Conservation (phyloP, 2,888 invertebrate species). For the Drosophila longiperda region DNA sequence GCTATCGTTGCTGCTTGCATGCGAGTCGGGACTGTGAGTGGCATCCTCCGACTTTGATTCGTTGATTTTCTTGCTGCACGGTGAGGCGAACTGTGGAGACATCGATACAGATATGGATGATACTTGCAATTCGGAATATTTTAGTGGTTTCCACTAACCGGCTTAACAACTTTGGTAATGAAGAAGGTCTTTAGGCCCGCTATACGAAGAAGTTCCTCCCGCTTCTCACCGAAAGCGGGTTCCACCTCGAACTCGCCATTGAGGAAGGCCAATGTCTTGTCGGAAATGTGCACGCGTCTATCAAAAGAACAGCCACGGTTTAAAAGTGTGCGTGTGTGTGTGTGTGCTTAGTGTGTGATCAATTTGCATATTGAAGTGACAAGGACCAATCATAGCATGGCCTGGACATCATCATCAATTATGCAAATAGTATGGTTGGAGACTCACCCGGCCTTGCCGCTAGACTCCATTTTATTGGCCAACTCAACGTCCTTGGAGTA, state of each 20-base stretch:
- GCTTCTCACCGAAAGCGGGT: conserved; percentile 94
- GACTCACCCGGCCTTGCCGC: conserved; percentile 95
- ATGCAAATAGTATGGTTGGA: conserved; percentile 43
- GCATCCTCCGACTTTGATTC: conserved; percentile 65
- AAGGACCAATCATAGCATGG: conserved; percentile 56
- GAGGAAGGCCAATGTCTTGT: conserved; percentile 94
- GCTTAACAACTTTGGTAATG: conserved; percentile 93
- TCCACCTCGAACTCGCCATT: conserved; percentile 97
- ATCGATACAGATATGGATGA: neutral
- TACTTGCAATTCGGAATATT: neutral
- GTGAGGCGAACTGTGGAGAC: conserved; percentile 78
- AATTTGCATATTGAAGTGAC: conserved; percentile 62
- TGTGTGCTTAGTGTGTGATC: conserved; percentile 12
- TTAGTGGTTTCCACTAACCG: conserved; percentile 86
- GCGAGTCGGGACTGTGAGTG: conserved; percentile 61
- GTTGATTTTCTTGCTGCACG: conserved; percentile 78
- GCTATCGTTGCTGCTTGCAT: conserved; percentile 44
- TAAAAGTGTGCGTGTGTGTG: neutral
- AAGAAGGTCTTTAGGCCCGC: conserved; percentile 97
- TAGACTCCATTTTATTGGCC: conserved; percentile 99
- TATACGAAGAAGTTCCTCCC: conserved; percentile 95
- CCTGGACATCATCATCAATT: conserved; percentile 40
- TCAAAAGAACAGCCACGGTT: neutral
- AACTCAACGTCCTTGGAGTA: conserved; percentile 97
- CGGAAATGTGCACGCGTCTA: conserved; percentile 97